phyloP scores from a whole-genome alignment of 1,140 invertebrate species.

The Aphidius ervi region DNA sequence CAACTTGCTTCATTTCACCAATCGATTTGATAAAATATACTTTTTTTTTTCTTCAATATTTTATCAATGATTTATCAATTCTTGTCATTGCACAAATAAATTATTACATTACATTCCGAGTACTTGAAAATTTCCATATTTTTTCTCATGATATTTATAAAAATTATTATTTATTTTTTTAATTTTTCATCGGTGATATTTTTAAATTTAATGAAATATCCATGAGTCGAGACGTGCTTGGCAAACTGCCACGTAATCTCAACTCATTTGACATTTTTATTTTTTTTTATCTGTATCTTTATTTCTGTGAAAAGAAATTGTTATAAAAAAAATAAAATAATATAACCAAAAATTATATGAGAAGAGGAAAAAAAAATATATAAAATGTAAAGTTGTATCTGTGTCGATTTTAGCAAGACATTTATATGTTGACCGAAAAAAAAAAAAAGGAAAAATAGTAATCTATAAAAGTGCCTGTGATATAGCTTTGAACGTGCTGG shows the following conservation, averaged over 20 bases:
- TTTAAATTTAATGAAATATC: constrained; percentile 21
- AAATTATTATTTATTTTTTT: constrained; percentile 1
- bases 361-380: background rate
- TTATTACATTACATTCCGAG: no score
- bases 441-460: constrained; percentile 8
- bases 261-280: constrained; percentile 19
- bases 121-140: background rate
- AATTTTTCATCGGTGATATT: constrained; percentile 9
- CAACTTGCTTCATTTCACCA: no score
- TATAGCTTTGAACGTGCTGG: constrained; percentile 25
- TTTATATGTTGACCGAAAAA: background rate
- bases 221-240: constrained; percentile 17
- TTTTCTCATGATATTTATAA: background rate
- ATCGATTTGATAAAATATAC: no score
- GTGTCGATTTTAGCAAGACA: background rate
- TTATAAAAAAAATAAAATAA: constrained; percentile 13
- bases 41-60: no score
- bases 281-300: constrained; percentile 12
- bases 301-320: background rate
- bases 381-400: constrained; percentile 26
- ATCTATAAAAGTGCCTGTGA: constrained; percentile 28
- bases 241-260: constrained; percentile 23
- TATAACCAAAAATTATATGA: constrained; percentile 3
- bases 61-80: no score
- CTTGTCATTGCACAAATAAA: no score